Evolutionary conservation across 2,113 vertebrate species (phyloP).

Genomic region (Dicerorhinus sumatrensis): DNA sequence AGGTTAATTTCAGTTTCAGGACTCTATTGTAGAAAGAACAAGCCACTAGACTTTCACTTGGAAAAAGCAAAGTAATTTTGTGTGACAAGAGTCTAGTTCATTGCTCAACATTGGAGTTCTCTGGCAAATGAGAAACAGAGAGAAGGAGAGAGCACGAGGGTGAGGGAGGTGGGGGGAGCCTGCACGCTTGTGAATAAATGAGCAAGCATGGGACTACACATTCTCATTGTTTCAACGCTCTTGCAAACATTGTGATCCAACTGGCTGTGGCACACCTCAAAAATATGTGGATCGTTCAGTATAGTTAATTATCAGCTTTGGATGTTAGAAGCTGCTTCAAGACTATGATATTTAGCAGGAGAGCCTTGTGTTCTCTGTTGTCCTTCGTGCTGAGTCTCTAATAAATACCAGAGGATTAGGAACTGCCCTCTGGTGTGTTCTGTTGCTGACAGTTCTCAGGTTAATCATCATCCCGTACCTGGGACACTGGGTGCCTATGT

Average conservation of each 20-base stretch:
- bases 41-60: not conserved
- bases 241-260: not conserved
- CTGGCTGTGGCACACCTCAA: not conserved
- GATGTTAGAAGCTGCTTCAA: constrained; percentile 42
- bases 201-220: not conserved
- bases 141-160: not conserved
- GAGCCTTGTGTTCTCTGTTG: not conserved
- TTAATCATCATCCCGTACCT: not conserved
- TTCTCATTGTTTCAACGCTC: constrained; percentile 29
- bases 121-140: not conserved
- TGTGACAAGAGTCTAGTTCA: not conserved
- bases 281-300: not conserved
- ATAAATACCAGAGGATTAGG: not conserved
- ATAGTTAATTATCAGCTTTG: constrained; percentile 33
- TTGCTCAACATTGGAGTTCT: not conserved
- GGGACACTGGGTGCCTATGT: not conserved
- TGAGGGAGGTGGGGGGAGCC: not conserved
- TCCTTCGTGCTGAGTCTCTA: not conserved
- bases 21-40: not conserved
- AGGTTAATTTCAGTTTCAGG: not conserved
- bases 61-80: constrained; percentile 10
- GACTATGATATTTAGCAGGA: constrained; percentile 20
- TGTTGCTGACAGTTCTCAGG: not conserved
- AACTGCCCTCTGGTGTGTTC: constrained; percentile 2
- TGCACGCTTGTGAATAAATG: not conserved